Base-by-base conservation (phyloP, 2,113 vertebrate genomes). In the Nibea coibor region DNA sequence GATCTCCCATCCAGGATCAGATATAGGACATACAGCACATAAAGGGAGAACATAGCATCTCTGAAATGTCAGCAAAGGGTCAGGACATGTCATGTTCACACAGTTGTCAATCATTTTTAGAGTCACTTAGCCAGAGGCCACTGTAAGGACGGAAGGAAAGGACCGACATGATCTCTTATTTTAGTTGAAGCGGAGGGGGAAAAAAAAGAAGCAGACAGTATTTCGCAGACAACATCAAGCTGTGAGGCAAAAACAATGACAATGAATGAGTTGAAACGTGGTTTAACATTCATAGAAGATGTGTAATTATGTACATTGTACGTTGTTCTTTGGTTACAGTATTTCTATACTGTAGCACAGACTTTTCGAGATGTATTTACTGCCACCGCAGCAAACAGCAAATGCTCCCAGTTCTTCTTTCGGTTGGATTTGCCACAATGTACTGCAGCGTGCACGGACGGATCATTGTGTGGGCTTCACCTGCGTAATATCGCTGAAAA, bases 101-200 rank as follows among this genome's bases (percentile, higher is more conserved):
- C 80, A 42, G 56, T 67, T 28, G 42, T 80, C 72, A 57, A 35
- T 84, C 82, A 84, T 75, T 39, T 65, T 73, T 47, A 78, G 56
- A 83, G 50, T 51, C 16, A 63, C 26, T 56, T 68, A 72, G 24
- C 15, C 53, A 48, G 56, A 71, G 53, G 59, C 53, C 22, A 26
- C 22, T 26, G 65, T n/a, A 14, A 20, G 20, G 66, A 45, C 31
- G 15, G 28, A 12, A 19, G 53, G 10, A n/a, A 9, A 12, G 43
- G 43, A 19, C 39, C 8, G 4, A 72, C 17, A 20, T 20, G 65
- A 67, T 50, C 47, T 39, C 10, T 51, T n/a, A 22, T 22, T 53
- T 7, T 1, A 47, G 50, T 11, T 57, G 24, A n/a, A 16, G 17
- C 26, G 35, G 24, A 26, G 24, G 24, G 24, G 31, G 31, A 5